These are phyloP conservation scores for Paramuricea clavata DNA, from an alignment of 92 coral and sea anemone species.

Conservation along the genomic window DNA sequence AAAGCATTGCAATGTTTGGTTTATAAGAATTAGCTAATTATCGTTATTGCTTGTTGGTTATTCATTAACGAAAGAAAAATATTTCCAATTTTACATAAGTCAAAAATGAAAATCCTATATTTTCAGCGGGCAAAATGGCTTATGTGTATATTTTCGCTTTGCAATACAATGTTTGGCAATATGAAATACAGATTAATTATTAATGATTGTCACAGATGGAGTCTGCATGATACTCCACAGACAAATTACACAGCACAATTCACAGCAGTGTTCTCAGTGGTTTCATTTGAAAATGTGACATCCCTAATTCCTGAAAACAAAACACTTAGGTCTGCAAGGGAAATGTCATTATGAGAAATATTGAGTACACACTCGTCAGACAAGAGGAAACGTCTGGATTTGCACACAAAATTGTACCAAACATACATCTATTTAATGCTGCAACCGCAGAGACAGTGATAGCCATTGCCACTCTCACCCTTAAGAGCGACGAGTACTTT, in stretches of 20 bases:
- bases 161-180: neutral
- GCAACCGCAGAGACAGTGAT: no score
- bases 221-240: neutral
- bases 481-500: no score
- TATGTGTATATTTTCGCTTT: neutral
- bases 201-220: neutral
- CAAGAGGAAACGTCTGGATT: no score
- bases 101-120: neutral
- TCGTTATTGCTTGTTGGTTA: neutral
- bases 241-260: neutral
- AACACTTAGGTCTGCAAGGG: neutral
- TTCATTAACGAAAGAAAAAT: neutral
- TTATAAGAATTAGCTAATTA: neutral
- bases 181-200: slow-evolving; percentile 2
- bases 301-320: neutral
- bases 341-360: no score
- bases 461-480: no score
- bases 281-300: neutral
- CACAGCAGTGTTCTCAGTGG: no score
- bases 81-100: no score
- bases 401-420: no score
- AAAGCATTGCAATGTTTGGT: neutral
- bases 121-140: neutral
- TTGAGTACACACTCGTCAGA: no score
- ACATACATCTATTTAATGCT: no score